Percentiles rank a stretch among this genome's conserved stretches.
Conservation (phyloP, 2,113 vertebrate genomes). For the Protobothrops mucrosquamatus region DNA sequence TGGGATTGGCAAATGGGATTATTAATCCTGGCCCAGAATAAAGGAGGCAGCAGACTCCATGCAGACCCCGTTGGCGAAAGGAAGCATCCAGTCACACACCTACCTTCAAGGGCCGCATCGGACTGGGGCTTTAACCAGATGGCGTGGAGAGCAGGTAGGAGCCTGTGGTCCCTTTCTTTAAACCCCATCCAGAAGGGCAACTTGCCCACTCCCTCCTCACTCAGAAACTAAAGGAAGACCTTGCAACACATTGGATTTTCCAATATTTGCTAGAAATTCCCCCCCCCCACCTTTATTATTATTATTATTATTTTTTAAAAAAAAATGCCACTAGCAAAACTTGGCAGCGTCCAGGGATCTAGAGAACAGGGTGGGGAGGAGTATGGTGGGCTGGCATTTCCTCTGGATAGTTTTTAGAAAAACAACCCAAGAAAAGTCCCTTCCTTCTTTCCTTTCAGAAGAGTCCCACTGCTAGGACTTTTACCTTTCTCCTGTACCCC, state of each 20-base stretch:
- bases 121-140: constrained; percentile 40
- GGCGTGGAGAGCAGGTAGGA: constrained; percentile 55
- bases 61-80: constrained; percentile 37
- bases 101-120: constrained; percentile 34
- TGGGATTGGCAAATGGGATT: constrained; percentile 56
- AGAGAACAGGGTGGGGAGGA: neutral
- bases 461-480: neutral
- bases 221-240: neutral
- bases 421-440: neutral
- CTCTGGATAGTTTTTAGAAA: neutral
- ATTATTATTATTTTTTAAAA: neutral
- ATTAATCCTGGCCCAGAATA: constrained; percentile 46
- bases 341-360: constrained; percentile 26
- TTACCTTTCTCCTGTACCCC: constrained; percentile 16
- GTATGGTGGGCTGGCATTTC: constrained; percentile 24
- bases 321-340: constrained; percentile 37
- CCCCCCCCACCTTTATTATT: neutral
- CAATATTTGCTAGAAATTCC: neutral
- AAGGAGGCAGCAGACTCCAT: constrained; percentile 42
- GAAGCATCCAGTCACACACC: constrained; percentile 29
- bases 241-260: neutral
- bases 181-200: neutral
- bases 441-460: neutral
- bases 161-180: constrained; percentile 2
- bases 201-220: neutral